These are phyloP conservation scores for Sapajus apella DNA, from an alignment of 2,113 vertebrate genomes.

Conservation along the genomic window DNA sequence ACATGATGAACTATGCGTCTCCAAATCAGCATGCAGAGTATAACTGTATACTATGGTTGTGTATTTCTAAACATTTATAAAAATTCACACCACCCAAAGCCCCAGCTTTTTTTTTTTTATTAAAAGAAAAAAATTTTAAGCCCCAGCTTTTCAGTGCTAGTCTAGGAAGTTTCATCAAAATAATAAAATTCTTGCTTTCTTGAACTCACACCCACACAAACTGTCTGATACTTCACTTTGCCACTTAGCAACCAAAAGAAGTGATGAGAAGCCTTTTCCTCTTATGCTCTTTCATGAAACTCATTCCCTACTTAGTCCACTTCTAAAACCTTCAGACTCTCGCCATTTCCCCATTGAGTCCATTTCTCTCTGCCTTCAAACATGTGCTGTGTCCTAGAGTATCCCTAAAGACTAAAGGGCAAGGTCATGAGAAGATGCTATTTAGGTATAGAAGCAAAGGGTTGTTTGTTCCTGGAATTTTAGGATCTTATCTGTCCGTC, in stretches of 20 bases:
- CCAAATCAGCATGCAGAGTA: neutral
- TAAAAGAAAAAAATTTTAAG: neutral
- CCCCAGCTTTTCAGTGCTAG: neutral
- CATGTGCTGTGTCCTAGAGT: no score
- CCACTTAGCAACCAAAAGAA: neutral
- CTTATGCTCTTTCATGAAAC: neutral
- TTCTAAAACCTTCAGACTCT: neutral
- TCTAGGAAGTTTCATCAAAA: neutral
- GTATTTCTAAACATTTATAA: neutral
- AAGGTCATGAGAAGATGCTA: neutral
- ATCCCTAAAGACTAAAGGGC: neutral
- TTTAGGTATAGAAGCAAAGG: neutral
- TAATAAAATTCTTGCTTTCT: neutral
- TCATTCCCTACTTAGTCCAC: neutral
- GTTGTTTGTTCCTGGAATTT: neutral
- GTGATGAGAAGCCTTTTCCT: neutral
- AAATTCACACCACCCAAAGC: neutral
- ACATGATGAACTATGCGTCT: neutral
- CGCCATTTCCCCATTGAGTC: neutral
- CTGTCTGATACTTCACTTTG: no score
- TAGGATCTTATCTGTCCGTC: neutral
- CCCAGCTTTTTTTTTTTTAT: neutral
- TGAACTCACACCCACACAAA: neutral
- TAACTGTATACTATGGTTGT: accelerated
- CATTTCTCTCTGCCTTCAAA: neutral